Percentiles rank a stretch among this genome's conserved stretches.
Evolutionary conservation across 2,888 invertebrate genomes (phyloP).

Genomic region (Dolichopus griseipennis): DNA sequence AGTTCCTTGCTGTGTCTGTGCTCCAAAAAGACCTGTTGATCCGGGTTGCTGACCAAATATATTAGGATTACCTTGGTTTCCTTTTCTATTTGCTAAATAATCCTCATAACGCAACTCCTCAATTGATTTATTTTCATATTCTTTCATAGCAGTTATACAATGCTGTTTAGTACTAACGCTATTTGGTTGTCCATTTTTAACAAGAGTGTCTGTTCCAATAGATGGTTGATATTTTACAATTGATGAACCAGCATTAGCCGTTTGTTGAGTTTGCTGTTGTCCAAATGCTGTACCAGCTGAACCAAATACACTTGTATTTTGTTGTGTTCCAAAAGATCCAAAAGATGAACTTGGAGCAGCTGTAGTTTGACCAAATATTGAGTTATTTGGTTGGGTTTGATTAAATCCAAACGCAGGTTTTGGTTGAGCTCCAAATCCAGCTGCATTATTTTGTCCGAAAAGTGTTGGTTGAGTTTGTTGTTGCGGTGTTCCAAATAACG

Average conservation of each 20-base stretch:
- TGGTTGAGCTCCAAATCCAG: constrained; percentile 51
- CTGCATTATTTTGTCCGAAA: constrained; percentile 54
- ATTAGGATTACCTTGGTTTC: constrained; percentile 46
- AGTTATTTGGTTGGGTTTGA: constrained; percentile 36
- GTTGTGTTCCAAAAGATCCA: constrained; percentile 55
- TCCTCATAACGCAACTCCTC: constrained; percentile 94
- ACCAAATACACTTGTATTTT: constrained; percentile 47
- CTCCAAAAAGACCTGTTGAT: constrained; percentile 45
- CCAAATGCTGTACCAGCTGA: constrained; percentile 35
- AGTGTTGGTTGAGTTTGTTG: constrained; percentile 46
- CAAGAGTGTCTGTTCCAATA: constrained; percentile 81
- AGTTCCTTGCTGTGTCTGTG: constrained; percentile 39
- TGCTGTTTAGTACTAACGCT: constrained; percentile 89
- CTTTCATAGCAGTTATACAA: constrained; percentile 98
- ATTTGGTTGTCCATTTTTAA: constrained; percentile 76
- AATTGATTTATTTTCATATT: constrained; percentile 87
- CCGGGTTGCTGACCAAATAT: constrained; percentile 48
- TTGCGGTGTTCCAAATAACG: constrained; percentile 51
- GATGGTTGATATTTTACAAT: constrained; percentile 75
- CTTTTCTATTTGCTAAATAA: constrained; percentile 83
- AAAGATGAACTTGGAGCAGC: constrained; percentile 45
- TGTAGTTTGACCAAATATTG: constrained; percentile 48
- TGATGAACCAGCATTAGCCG: constrained; percentile 54
- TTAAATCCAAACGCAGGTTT: constrained; percentile 37
- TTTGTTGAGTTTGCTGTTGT: constrained; percentile 33